Conservation (phyloP, 2,888 invertebrate species). For the Deilephila porcellus region DNA sequence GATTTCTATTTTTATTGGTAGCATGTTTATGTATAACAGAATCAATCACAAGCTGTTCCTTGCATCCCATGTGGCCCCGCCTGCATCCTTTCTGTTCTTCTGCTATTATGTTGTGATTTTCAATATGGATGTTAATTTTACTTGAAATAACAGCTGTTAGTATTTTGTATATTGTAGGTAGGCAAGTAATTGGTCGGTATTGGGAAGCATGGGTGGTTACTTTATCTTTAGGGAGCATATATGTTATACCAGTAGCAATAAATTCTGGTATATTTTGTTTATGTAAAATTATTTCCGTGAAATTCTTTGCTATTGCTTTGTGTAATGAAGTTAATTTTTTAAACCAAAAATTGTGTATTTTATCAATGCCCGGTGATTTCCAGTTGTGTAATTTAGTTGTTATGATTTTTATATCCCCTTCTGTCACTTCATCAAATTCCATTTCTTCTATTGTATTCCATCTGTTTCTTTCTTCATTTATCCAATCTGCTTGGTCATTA, state of each 20-base stretch:
- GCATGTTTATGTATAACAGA: constrained; percentile 29
- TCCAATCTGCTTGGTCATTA: constrained; percentile 23
- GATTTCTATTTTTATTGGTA: constrained; percentile 23
- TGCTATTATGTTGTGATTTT: constrained; percentile 29
- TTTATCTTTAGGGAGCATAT: constrained; percentile 37
- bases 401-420: constrained; percentile 6
- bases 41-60: constrained; percentile 35
- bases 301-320: constrained; percentile 18
- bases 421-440: constrained; percentile 25
- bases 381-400: constrained; percentile 29
- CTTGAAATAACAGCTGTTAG: constrained; percentile 29
- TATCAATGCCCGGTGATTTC: constrained; percentile 5
- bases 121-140: constrained; percentile 33
- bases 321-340: constrained; percentile 25
- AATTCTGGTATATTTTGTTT: constrained; percentile 35
- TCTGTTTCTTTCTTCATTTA: constrained; percentile 22
- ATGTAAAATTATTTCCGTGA: constrained; percentile 29
- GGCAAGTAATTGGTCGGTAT: constrained; percentile 6
- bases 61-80: constrained; percentile 34
- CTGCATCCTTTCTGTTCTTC: constrained; percentile 34
- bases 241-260: constrained; percentile 37
- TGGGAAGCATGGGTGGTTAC: constrained; percentile 34
- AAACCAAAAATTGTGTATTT: background rate
- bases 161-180: constrained; percentile 27
- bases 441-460: constrained; percentile 17